Evolutionary conservation across 1,140 invertebrate genomes (phyloP), one percentile per base, ranked within the genome.

Genomic region (Trichonephila clavata): DNA sequence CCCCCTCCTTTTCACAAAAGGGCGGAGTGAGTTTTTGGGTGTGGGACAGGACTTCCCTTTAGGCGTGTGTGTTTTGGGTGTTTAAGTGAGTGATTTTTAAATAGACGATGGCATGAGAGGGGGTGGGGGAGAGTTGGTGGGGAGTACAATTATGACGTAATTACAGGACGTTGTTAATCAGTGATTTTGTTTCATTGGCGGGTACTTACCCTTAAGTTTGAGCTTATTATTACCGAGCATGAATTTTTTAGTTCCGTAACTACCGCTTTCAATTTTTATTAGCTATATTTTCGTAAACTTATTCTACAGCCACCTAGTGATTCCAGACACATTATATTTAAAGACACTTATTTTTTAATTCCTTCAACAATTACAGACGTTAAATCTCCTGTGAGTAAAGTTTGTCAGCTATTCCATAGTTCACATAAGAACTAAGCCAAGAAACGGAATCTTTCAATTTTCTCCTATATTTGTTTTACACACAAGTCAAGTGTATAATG

Each of bases 11-110:
- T 32, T 32, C 24, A 60, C 57, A 27, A 60, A 86, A 86, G 84
- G 84, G 84, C 84, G 84, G 84, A 60, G 84, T 86, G 57, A 60
- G 84, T 86, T 86, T 86, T 86, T 86, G 84, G 84, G 84, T 86
- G 84, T 86, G 84, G 84, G 84, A 61, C 59, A 86, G 59, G 27
- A 59, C 57, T 59, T 60, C 43, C 83, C 83, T 32, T 14, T 84
- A 59, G 68, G 89, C 68, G 89, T 60, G 71, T 90, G 89, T 90
- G 89, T 90, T 90, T 61, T 80, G 68, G 87, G 87, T 71, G 39
- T 89, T 77, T 89, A 89, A 71, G 65, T 71, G 87, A 89, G 87
- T 89, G 89, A 90, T 81, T 90, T 90, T 90, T 90, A 90, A 90
- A 90, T 77, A 81, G 68, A 80, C 24, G 39, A 80, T 80, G 21